A percentile compares a stretch with the other conserved stretches of the same genome.
phyloP scores from a whole-genome alignment of 2,113 vertebrate genomes.

The Cynocephalus volans region DNA sequence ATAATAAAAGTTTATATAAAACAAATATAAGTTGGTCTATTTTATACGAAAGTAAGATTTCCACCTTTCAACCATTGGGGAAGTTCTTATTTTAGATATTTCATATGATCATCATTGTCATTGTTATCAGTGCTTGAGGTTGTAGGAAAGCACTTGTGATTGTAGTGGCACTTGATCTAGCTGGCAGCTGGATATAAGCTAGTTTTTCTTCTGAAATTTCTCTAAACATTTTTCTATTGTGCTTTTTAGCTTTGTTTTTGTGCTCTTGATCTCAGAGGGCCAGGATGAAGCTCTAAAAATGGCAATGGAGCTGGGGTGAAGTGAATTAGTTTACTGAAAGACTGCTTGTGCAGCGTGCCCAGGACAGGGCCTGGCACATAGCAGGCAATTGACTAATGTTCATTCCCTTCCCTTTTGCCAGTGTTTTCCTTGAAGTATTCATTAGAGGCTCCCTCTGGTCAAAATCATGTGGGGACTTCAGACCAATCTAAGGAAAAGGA shows the following conservation, averaged over 20 bases:
- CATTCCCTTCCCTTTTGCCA: neutral
- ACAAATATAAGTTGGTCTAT: neutral
- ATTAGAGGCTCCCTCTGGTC: neutral
- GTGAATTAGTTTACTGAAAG: neutral
- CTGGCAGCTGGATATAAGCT: neutral
- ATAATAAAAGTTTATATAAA: neutral
- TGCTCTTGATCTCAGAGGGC: neutral
- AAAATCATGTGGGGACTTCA: neutral
- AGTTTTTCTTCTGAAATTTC: neutral
- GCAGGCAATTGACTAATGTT: neutral
- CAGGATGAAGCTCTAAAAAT: neutral
- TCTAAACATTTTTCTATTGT: neutral
- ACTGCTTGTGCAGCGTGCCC: neutral
- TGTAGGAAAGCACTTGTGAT: neutral
- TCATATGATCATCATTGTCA: neutral
- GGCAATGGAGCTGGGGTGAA: neutral
- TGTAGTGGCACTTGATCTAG: neutral
- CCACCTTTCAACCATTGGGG: neutral
- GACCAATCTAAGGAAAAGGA: neutral
- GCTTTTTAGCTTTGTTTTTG: neutral
- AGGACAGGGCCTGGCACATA: neutral
- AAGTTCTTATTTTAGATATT: neutral
- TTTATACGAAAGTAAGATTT: neutral
- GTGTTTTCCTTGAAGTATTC: neutral
- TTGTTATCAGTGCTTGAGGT: neutral